Evolutionary conservation across 2,888 invertebrate species (phyloP).

Genomic region (Mycalesis mineus): DNA sequence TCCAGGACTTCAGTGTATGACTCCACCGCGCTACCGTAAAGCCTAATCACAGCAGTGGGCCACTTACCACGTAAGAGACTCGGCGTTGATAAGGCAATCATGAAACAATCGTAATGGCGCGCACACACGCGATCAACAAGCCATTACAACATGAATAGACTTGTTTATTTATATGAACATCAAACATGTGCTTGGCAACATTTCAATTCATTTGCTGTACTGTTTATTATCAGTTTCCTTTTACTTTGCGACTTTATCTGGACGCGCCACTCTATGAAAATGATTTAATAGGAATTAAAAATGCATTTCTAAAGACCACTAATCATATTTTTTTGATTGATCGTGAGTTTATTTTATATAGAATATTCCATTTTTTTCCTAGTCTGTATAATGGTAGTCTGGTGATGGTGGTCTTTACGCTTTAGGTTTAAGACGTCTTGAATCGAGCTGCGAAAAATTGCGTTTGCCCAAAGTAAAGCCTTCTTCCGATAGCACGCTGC

Average conservation of each 20-base stretch:
- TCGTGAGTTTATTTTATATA: too few relatives aligned
- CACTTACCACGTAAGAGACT: background rate
- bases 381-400: too few relatives aligned
- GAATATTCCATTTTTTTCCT: too few relatives aligned
- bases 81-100: background rate
- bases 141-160: slow-evolving; percentile 14
- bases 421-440: too few relatives aligned
- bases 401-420: too few relatives aligned
- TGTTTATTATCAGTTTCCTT: slow-evolving; percentile 15
- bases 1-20: too few relatives aligned
- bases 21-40: too few relatives aligned
- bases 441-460: too few relatives aligned
- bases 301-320: background rate
- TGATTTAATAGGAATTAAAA: background rate
- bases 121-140: slow-evolving; percentile 17
- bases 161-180: slow-evolving; percentile 23
- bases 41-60: background rate
- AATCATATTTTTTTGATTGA: too few relatives aligned
- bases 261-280: background rate
- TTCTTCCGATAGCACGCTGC: too few relatives aligned
- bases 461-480: too few relatives aligned
- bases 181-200: slow-evolving; percentile 21
- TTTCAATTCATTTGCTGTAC: slow-evolving; percentile 19
- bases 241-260: slow-evolving; percentile 12
- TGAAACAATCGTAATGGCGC: slow-evolving; percentile 10